Percentiles rank a stretch among this genome's conserved stretches.
Conservation (phyloP, 2,888 invertebrate species). For the Calameuta idolon region DNA sequence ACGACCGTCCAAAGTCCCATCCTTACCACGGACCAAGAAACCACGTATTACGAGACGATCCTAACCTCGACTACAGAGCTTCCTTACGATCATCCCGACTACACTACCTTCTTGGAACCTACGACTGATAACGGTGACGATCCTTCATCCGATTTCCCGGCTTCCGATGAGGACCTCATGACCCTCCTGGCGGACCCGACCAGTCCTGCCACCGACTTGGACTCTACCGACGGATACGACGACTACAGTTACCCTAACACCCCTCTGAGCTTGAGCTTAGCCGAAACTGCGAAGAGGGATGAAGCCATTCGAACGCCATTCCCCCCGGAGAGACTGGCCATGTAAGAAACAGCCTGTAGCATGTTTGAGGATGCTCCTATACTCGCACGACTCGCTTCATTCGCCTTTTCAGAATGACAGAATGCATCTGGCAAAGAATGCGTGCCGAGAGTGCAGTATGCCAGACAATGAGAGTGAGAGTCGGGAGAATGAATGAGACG, state of each 20-base stretch:
- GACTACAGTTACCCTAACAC: constrained; percentile 9
- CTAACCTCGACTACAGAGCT: not conserved
- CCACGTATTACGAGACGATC: not conserved
- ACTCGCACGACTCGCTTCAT: not conserved
- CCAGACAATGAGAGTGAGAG: not conserved
- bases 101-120: not conserved
- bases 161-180: constrained; percentile 14
- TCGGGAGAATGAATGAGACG: not conserved
- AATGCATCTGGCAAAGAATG: not conserved
- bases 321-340: constrained; percentile 35
- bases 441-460: not conserved
- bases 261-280: constrained; percentile 70
- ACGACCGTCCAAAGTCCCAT: not conserved
- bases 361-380: not conserved
- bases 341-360: constrained; percentile 25
- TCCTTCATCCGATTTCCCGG: not conserved
- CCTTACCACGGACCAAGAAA: not conserved
- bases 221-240: not conserved
- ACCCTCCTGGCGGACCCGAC: constrained; percentile 4
- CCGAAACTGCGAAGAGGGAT: constrained; percentile 72
- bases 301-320: constrained; percentile 68
- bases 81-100: not conserved
- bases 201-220: constrained; percentile 5
- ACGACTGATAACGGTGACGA: not conserved
- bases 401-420: not conserved